A percentile compares a stretch with the other conserved stretches of the same genome.
Conservation (phyloP, 2,113 vertebrate species). For the Gymnobelideus leadbeateri region DNA sequence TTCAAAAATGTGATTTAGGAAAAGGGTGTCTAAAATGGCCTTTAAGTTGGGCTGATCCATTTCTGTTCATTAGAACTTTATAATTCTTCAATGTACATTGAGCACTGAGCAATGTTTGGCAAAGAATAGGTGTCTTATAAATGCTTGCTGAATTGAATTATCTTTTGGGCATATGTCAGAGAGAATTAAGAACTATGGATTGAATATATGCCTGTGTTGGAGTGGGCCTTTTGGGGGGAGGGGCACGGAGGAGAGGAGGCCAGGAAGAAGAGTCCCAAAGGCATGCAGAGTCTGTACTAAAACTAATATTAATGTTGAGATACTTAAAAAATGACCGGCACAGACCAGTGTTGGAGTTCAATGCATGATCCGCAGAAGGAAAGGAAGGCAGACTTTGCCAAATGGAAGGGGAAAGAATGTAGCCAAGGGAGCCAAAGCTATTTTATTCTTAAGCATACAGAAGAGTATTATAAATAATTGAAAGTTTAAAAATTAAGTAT, state of each 20-base stretch:
- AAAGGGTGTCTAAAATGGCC: background rate
- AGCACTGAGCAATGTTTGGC: background rate
- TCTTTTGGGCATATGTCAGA: background rate
- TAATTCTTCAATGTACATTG: background rate
- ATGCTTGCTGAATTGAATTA: background rate
- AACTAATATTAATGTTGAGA: conserved; percentile 7
- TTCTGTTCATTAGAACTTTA: background rate
- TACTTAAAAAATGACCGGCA: conserved; percentile 19
- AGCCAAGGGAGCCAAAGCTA: conserved; percentile 54
- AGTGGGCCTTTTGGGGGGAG: background rate
- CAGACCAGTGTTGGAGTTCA: background rate
- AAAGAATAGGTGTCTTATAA: background rate
- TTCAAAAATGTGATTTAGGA: background rate
- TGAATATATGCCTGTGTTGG: background rate
- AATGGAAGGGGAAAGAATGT: conserved; percentile 54
- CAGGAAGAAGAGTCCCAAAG: background rate
- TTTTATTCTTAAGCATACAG: conserved; percentile 66
- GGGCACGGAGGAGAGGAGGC: background rate
- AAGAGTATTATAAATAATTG: conserved; percentile 71
- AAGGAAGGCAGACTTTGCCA: background rate
- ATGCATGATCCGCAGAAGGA: background rate
- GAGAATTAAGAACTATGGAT: background rate
- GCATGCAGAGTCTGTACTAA: background rate
- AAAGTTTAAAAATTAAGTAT: conserved; percentile 82
- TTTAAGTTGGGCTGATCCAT: background rate